A percentile compares a stretch with the other conserved stretches of the same genome.
phyloP scores from a whole-genome alignment of 1,140 invertebrate genomes.

The Musca vetustissima region DNA sequence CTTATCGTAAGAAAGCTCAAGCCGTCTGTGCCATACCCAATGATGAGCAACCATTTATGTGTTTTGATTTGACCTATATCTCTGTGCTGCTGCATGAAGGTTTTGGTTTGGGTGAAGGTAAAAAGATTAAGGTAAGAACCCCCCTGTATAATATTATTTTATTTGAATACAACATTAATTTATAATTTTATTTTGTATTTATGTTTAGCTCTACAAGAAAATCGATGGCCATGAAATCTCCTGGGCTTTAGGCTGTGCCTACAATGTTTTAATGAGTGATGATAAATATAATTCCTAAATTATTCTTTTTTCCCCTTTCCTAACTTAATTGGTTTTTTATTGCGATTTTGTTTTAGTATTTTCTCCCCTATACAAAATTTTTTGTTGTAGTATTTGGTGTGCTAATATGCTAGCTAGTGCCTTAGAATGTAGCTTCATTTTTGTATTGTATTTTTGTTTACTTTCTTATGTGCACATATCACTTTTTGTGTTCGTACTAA shows the following conservation, averaged over 20 bases:
- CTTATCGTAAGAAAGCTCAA: constrained; percentile 68
- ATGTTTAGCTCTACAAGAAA: constrained; percentile 74
- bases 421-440: constrained; percentile 10
- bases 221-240: constrained; percentile 87
- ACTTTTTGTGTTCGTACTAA: too few species aligned
- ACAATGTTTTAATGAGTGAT: constrained; percentile 66
- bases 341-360: constrained; percentile 1
- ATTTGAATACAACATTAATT: constrained; percentile 25
- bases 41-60: constrained; percentile 85
- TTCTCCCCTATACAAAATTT: not conserved
- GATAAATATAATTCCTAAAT: constrained; percentile 39
- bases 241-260: constrained; percentile 89
- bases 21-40: constrained; percentile 67
- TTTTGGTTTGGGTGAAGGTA: constrained; percentile 72
- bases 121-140: constrained; percentile 67
- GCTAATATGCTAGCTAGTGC: constrained; percentile 17
- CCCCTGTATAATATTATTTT: constrained; percentile 26
- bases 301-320: not conserved
- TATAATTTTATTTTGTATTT: constrained; percentile 7
- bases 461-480: too few species aligned
- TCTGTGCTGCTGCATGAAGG: constrained; percentile 79
- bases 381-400: not conserved
- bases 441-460: too few species aligned
- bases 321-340: not conserved
- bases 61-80: constrained; percentile 87